Base-by-base conservation (phyloP, 2,797 vertebrate genomes). In the Scyliorhinus canicula region DNA sequence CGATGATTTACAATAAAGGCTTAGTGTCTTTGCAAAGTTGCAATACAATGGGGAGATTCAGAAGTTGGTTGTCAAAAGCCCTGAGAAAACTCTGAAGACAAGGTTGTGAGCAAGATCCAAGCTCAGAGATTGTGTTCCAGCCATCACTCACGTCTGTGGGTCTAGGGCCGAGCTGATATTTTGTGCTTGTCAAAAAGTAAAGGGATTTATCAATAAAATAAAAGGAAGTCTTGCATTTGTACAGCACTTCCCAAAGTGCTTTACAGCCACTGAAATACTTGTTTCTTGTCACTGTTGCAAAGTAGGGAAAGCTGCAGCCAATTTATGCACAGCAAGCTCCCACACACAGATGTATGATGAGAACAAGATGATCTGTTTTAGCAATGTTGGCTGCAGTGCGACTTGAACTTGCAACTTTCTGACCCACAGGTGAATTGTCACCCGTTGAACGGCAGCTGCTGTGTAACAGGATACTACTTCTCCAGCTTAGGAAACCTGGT, bases 21-120 rank as follows among this genome's bases (percentile, higher is more conserved):
- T 52, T 6, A 74, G 67, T 69, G 14, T 71, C 67, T 74, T 35
- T 74, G 44, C 67, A 94, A 71, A 12, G 47, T 12, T 52, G 67
- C 12, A 35, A 40, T 67, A 94, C 40, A 94, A 74, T 94, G 65
- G 47, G 24, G 67, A 69, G 93, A 94, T 74, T 94, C 93, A 94
- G 86, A n/a, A 7, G 55, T n/a, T n/a, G 86, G 55, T n/a, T n/a
- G 86, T 94, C 14, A n/a, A 94, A 69, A 74, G 67, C 67, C 28
- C 65, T 6, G 44, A 40, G 44, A 14, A 28, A 71, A 67, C 60
- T 67, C 47, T 35, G 4, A 52, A 74, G 67, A 1, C n/a, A 90
- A 93, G 63, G 14, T 12, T 47, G 44, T 44, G 40, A 40, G 12
- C 44, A 52, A 52, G 67, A 74, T 74, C 4, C 44, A 65, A 67